phyloP scores from a whole-genome alignment of 35 echinoderm and acorn worm species.

The Acanthaster planci region DNA sequence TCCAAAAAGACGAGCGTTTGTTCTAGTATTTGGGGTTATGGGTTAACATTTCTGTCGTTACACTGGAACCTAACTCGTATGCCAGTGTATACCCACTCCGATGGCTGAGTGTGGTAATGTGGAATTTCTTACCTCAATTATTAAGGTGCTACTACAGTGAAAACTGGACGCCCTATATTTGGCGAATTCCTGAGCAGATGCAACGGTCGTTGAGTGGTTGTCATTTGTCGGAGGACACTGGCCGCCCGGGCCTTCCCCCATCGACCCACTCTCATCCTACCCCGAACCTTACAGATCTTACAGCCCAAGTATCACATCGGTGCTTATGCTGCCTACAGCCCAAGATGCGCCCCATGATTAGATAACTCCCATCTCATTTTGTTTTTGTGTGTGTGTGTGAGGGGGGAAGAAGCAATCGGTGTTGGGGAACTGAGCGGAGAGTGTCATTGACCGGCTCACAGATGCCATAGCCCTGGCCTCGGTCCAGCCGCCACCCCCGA shows the following conservation, averaged over 20 bases:
- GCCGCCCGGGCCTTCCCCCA: background rate
- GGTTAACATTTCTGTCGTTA: background rate
- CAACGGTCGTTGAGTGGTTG: background rate
- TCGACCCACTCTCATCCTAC: background rate
- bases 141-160: too few species aligned
- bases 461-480: background rate
- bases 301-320: background rate
- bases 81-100: too few species aligned
- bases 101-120: too few species aligned
- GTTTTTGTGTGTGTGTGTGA: background rate
- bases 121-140: too few species aligned
- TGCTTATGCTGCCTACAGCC: background rate
- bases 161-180: too few species aligned
- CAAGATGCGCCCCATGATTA: background rate
- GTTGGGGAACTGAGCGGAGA: background rate
- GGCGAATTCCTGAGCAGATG: background rate
- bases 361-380: conserved; percentile 12
- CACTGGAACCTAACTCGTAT: too few species aligned
- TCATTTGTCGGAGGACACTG: background rate
- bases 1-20: background rate
- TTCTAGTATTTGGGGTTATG: background rate
- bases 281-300: background rate
- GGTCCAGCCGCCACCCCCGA: background rate
- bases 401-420: background rate
- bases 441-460: background rate